Conservation (phyloP, 2,888 invertebrate genomes). For the Eudemis profundana region DNA sequence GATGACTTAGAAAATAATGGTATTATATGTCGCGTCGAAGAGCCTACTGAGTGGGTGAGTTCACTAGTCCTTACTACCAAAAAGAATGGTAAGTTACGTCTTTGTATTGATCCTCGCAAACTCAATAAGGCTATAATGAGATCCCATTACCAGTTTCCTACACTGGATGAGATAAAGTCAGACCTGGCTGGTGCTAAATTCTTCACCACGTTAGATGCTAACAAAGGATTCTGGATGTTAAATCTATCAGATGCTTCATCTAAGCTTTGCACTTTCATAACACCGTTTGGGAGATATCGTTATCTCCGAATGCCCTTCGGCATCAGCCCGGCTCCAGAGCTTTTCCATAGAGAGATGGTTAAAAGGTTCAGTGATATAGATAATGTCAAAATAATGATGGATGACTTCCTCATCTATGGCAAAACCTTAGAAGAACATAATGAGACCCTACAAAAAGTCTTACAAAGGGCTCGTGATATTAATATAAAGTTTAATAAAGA, state of each 20-base stretch:
- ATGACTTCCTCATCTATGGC: conserved; percentile 47
- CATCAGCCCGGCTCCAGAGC: conserved; percentile 47
- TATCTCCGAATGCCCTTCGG: conserved; percentile 47
- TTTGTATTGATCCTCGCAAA: conserved; percentile 49
- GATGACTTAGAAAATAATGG: conserved; percentile 29
- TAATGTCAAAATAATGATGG: conserved; percentile 45
- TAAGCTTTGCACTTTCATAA: conserved; percentile 48
- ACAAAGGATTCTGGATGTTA: conserved; percentile 48
- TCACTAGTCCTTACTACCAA: conserved; percentile 46
- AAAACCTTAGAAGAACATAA: conserved; percentile 40
- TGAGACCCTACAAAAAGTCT: conserved; percentile 35
- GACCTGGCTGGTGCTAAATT: conserved; percentile 44
- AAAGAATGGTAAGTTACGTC: conserved; percentile 46
- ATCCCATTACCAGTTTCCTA: conserved; percentile 48
- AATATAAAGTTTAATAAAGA: conserved; percentile 48
- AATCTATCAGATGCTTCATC: conserved; percentile 41
- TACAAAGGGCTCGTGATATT: conserved; percentile 43
- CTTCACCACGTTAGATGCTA: conserved; percentile 47
- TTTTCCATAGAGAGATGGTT: conserved; percentile 46
- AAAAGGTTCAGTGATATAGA: conserved; percentile 45
- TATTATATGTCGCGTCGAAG: conserved; percentile 35
- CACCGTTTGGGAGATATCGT: conserved; percentile 47
- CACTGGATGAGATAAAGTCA: conserved; percentile 47
- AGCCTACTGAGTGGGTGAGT: conserved; percentile 48
- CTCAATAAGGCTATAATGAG: conserved; percentile 48